Base-by-base conservation (phyloP, 2,113 vertebrate genomes). In the Dryoscopus gambensis region DNA sequence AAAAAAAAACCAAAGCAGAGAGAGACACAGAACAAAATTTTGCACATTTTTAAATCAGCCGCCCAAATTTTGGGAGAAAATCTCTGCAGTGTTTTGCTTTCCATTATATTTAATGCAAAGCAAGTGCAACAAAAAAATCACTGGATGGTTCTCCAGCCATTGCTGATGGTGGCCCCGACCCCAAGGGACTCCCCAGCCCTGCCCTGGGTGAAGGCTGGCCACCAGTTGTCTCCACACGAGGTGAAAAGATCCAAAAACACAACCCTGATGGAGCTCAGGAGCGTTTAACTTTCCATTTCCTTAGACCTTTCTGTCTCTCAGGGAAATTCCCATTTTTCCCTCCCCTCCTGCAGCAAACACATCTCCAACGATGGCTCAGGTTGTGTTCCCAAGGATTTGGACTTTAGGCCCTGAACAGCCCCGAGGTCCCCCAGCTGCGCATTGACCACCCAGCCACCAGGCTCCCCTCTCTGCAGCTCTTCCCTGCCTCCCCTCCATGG, bases 311-410 rank as follows among this genome's bases (percentile, higher is more conserved):
- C 28, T 35, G 42, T 69, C 13, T 73, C 50, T 89, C 91, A 70
- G 87, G 69, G 81, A 87, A 69, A 59, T 42, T 47, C 84, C 50
- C 19, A 17, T 11, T 75, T 65, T 42, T 24, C 55, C 74, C 56
- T 62, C 46, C 65, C 70, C 46, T 91, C 52, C 80, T 33, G 25
- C 78, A 71, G 60, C 30, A 93, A 59, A 55, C 53, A 14, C 44
- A 39, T 52, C 63, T n/a, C 65, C 80, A 73, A 4, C 52, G 46
- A 16, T 15, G 31, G 62, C 46, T 89, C 64, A 46, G 14, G 40
- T 35, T 47, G 35, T 1, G 24, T 25, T 52, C 70, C 52, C 9
- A 0, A 11, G 47, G 57, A 15, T 16, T 84, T 1, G 12, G n/a
- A 9, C n/a, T 83, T 92, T 5, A 9, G n/a, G 53, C 13, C 86